These are phyloP conservation scores for Formica selysi DNA, from an alignment of 1,140 invertebrate genomes.

Conservation along the genomic window DNA sequence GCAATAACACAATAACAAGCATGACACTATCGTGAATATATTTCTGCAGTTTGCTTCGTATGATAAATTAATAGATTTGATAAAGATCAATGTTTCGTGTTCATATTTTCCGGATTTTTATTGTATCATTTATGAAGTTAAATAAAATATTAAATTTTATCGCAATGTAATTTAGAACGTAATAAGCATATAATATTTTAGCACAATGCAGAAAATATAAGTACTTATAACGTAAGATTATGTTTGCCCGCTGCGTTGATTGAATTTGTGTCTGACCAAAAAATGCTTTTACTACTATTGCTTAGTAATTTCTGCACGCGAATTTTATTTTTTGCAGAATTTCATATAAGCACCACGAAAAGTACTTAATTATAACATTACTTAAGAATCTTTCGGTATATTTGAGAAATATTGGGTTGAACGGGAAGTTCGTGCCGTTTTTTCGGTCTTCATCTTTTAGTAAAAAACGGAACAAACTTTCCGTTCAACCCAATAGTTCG, in stretches of 20 bases:
- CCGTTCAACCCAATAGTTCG: too few species aligned
- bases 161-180: background rate
- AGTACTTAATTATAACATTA: background rate
- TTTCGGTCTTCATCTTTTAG: too few species aligned
- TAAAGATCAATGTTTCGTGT: background rate
- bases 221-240: background rate
- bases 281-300: background rate
- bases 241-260: background rate
- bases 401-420: background rate
- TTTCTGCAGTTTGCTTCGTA: background rate
- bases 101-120: background rate
- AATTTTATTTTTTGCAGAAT: background rate
- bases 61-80: background rate
- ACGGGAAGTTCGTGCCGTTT: too few species aligned
- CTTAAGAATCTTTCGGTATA: background rate
- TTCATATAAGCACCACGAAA: background rate
- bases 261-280: background rate
- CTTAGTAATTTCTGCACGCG: background rate
- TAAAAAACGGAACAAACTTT: too few species aligned
- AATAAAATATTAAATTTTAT: conserved; percentile 1
- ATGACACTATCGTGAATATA: background rate
- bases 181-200: conserved; percentile 5
- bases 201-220: background rate
- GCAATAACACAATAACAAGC: background rate
- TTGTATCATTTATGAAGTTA: background rate